Conservation (phyloP, 2,797 vertebrate species). For the Etheostoma nigrum region DNA sequence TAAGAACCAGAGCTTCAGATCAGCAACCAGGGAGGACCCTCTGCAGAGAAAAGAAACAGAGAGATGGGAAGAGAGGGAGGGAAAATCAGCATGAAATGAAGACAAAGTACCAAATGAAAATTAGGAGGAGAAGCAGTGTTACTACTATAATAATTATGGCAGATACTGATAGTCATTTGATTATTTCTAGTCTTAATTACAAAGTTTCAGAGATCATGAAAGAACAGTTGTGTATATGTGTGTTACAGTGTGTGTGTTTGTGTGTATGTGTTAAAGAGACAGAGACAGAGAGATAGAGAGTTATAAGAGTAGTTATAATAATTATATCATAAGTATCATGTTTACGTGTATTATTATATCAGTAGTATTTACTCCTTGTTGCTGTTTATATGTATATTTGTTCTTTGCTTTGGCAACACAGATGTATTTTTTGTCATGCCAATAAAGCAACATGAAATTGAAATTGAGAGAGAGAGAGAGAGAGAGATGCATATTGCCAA, state of each 20-base stretch:
- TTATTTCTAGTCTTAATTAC: conserved; percentile 48
- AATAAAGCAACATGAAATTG: too few species aligned
- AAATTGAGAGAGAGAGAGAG: not conserved
- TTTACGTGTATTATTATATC: too few species aligned
- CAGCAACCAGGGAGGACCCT: conserved; percentile 34
- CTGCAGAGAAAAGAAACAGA: conserved; percentile 33
- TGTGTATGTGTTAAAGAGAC: not conserved
- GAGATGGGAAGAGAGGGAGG: conserved; percentile 21
- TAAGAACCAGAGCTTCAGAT: conserved; percentile 44
- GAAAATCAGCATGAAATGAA: conserved; percentile 29
- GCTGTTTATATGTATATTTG: too few species aligned
- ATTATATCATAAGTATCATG: too few species aligned
- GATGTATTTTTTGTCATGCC: too few species aligned
- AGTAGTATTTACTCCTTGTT: too few species aligned
- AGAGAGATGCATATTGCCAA: conserved; percentile 10
- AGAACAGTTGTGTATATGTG: conserved; percentile 31
- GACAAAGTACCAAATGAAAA: conserved; percentile 19
- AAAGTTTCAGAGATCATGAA: conserved; percentile 52
- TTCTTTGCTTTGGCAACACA: too few species aligned
- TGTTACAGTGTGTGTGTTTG: conserved; percentile 17
- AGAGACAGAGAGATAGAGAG: not conserved
- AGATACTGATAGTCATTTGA: conserved; percentile 28
- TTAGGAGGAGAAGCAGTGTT: not conserved
- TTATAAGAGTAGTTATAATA: too few species aligned
- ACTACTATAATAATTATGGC: not conserved